Conservation (phyloP, 1,140 invertebrate genomes). For the Penaeus chinensis region DNA sequence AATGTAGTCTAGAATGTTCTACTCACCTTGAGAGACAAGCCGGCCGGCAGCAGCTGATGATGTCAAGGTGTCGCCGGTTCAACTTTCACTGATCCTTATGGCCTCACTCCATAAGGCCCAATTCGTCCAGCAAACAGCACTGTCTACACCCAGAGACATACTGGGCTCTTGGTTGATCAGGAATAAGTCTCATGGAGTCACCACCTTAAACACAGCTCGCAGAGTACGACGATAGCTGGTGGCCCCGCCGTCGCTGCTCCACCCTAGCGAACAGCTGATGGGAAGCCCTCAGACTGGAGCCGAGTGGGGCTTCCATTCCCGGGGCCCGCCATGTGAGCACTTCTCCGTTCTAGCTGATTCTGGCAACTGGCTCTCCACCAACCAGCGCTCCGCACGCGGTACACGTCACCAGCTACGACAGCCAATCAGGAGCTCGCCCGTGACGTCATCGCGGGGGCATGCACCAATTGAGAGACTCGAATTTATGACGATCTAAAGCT, state of each 20-base stretch:
- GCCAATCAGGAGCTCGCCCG: slow-evolving; percentile 27
- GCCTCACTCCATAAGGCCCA: slow-evolving; percentile 33
- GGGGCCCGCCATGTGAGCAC: slow-evolving; percentile 44
- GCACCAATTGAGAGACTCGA: slow-evolving; percentile 37
- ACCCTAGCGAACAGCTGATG: slow-evolving; percentile 53
- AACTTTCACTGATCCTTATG: slow-evolving; percentile 58
- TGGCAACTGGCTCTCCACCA: slow-evolving; percentile 52
- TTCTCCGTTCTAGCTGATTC: slow-evolving; percentile 44
- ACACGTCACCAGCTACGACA: slow-evolving; percentile 41
- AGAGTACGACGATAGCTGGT: too few relatives aligned
- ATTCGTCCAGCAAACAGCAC: slow-evolving; percentile 18
- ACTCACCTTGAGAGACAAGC: slow-evolving; percentile 50
- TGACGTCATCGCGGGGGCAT: slow-evolving; percentile 40
- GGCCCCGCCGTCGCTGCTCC: slow-evolving; percentile 26
- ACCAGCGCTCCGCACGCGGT: slow-evolving; percentile 43
- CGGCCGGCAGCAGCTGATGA: slow-evolving; percentile 54
- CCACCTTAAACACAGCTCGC: not conserved
- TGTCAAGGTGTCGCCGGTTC: slow-evolving; percentile 58
- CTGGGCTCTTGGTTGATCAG: slow-evolving; percentile 11
- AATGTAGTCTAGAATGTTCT: slow-evolving; percentile 34
- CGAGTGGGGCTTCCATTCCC: slow-evolving; percentile 44
- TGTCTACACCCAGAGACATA: slow-evolving; percentile 3
- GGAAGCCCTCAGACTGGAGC: slow-evolving; percentile 52
- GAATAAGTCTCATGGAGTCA: not conserved
- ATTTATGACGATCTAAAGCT: slow-evolving; percentile 36